phyloP scores from a whole-genome alignment of 2,113 vertebrate species.

The Urocolius indicus region DNA sequence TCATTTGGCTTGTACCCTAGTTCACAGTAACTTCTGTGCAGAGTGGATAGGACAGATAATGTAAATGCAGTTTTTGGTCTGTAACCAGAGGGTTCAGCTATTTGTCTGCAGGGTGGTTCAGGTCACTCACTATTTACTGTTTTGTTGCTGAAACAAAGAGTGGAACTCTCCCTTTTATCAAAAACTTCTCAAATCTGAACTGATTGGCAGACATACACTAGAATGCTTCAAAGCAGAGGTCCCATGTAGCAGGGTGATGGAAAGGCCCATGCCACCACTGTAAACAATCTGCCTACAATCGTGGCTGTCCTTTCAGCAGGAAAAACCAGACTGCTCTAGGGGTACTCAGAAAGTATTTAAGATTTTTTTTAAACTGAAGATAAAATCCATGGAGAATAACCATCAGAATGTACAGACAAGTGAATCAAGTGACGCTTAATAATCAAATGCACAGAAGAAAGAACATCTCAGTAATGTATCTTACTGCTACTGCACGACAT shows the following conservation, averaged over 20 bases:
- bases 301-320: background rate
- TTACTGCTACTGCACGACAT: background rate
- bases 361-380: background rate
- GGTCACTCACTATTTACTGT: background rate
- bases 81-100: background rate
- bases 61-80: background rate
- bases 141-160: background rate
- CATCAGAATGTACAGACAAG: background rate
- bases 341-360: background rate
- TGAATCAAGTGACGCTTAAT: background rate
- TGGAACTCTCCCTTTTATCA: background rate
- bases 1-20: background rate
- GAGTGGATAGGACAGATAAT: background rate
- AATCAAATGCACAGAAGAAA: background rate
- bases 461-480: background rate
- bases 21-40: background rate
- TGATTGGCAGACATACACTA: background rate
- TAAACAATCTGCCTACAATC: background rate
- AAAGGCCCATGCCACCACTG: background rate
- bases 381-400: background rate
- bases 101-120: background rate
- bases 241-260: background rate
- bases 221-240: background rate
- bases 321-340: background rate
- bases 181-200: background rate